Conservation (phyloP, 1,140 invertebrate species). For the Brevipalpus yothersi region DNA sequence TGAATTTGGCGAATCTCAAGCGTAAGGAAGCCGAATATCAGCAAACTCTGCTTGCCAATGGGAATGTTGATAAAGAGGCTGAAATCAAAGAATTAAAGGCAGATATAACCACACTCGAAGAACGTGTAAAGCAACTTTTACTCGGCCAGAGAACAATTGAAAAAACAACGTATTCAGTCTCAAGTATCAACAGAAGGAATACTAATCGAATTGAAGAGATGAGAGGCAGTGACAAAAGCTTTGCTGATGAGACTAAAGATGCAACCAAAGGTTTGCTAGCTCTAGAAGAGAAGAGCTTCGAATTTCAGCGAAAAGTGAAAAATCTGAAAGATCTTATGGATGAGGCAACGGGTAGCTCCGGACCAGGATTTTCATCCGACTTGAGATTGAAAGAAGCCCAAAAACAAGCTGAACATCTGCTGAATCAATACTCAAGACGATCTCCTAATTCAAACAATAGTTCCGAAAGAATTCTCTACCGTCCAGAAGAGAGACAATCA, state of each 20-base stretch:
- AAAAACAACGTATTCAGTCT: background rate
- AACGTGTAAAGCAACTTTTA: background rate
- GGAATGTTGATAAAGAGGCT: background rate
- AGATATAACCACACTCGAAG: background rate
- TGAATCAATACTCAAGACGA: background rate
- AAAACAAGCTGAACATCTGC: background rate
- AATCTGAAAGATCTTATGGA: background rate
- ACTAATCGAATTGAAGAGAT: background rate
- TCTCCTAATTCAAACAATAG: too few relatives aligned
- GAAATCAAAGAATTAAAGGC: background rate
- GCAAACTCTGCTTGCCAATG: background rate
- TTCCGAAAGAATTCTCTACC: too few relatives aligned
- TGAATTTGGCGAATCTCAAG: background rate
- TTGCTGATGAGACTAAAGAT: background rate
- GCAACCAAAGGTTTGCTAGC: background rate
- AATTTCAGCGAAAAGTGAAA: background rate
- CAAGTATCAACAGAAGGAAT: background rate
- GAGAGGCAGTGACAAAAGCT: background rate
- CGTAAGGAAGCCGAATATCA: background rate
- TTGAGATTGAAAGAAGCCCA: background rate
- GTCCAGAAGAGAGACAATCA: too few relatives aligned
- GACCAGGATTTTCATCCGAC: background rate
- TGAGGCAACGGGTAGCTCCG: background rate
- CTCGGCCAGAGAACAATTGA: background rate
- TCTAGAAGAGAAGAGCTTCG: background rate